Evolutionary conservation across 1,140 invertebrate genomes (phyloP).

Genomic region (Cardiocondyla obscurior): DNA sequence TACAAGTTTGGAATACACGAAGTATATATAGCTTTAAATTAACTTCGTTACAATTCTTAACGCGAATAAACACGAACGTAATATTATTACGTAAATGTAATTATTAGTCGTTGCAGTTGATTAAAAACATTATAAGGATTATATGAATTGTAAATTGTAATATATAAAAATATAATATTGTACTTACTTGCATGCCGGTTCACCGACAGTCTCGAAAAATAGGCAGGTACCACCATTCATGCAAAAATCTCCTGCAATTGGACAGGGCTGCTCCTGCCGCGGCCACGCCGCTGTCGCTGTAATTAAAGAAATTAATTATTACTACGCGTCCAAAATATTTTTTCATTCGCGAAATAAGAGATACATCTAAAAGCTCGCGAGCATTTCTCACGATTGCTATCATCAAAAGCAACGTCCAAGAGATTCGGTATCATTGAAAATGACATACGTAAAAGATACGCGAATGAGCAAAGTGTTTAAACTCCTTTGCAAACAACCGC

Average conservation of each 20-base stretch:
- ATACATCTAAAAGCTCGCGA: not conserved
- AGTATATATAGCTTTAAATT: not conserved
- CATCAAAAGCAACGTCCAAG: not conserved
- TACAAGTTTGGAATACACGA: not conserved
- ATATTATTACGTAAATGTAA: not conserved
- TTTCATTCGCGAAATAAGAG: not conserved
- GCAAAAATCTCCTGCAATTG: slow-evolving; percentile 88
- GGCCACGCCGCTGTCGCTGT: slow-evolving; percentile 86
- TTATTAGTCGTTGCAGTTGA: not conserved
- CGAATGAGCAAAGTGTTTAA: not conserved
- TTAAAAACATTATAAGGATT: not conserved
- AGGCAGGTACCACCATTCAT: slow-evolving; percentile 93
- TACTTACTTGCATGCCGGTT: slow-evolving; percentile 91
- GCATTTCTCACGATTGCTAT: not conserved
- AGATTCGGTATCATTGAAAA: not conserved
- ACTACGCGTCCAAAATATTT: not conserved
- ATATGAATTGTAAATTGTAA: slow-evolving; percentile 21
- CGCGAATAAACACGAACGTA: slow-evolving; percentile 6
- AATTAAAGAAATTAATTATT: slow-evolving; percentile 72
- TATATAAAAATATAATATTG: not conserved
- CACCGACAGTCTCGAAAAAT: slow-evolving; percentile 90
- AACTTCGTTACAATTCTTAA: not conserved
- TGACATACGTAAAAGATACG: not conserved
- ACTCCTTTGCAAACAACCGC: not conserved
- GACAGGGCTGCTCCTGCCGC: slow-evolving; percentile 87